These are phyloP conservation scores for Pachymerium ferrugineum DNA, from an alignment of 2,888 invertebrate species.

Conservation along the genomic window DNA sequence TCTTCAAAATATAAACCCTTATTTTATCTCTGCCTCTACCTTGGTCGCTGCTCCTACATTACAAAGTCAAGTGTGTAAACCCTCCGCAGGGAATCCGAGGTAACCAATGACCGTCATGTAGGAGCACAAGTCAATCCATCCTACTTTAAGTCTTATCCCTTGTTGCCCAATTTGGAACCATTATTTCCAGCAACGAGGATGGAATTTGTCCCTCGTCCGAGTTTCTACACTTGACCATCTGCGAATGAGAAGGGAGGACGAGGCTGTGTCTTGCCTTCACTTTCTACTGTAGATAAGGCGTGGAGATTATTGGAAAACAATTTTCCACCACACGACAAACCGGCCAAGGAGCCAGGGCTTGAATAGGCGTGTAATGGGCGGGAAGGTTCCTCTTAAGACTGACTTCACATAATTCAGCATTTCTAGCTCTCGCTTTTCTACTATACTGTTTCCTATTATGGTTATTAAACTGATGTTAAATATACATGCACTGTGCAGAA, in stretches of 20 bases:
- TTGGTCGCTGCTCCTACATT: background rate
- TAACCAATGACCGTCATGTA: background rate
- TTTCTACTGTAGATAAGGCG: conserved; percentile 1
- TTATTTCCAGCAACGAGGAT: background rate
- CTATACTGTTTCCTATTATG: too few relatives aligned
- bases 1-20: background rate
- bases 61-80: background rate
- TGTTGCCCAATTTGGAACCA: conserved; percentile 1
- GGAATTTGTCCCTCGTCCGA: background rate
- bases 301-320: conserved; percentile 14
- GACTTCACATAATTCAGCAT: background rate
- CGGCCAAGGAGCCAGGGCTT: background rate
- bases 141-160: background rate
- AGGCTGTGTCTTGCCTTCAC: background rate
- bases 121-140: background rate
- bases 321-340: background rate
- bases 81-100: background rate
- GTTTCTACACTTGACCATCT: background rate
- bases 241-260: background rate
- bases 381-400: conserved; percentile 6
- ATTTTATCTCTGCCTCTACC: background rate
- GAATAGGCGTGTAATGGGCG: conserved; percentile 13
- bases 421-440: too few relatives aligned
- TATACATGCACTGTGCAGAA: background rate
- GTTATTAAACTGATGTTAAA: too few relatives aligned